Conservation (phyloP, 2,113 vertebrate genomes). For the Pardalotus punctatus region DNA sequence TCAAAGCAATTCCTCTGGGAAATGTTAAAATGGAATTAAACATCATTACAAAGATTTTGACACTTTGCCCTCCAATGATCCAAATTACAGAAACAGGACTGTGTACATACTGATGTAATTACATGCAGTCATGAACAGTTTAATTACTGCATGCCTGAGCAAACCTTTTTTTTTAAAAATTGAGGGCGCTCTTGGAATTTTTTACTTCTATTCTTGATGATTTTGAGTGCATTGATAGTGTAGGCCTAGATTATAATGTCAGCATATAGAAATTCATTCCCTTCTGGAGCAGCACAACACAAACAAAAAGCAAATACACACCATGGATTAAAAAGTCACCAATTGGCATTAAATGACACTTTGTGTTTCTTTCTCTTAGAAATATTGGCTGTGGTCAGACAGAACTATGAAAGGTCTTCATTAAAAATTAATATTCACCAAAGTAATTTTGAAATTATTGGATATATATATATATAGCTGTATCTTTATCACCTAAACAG, state of each 20-base stretch:
- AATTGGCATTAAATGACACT: not conserved
- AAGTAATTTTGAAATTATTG: not conserved
- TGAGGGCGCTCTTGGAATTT: constrained; percentile 19
- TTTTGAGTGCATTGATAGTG: not conserved
- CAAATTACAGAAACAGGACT: constrained; percentile 72
- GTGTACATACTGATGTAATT: constrained; percentile 77
- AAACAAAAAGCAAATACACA: not conserved
- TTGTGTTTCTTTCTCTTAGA: not conserved
- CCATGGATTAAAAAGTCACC: not conserved
- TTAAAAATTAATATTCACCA: not conserved
- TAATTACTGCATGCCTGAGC: constrained; percentile 73
- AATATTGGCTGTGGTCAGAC: not conserved
- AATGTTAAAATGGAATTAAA: constrained; percentile 67
- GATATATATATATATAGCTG: no score
- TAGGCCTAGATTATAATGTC: not conserved
- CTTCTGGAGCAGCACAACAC: not conserved
- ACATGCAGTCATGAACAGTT: constrained; percentile 76
- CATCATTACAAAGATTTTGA: constrained; percentile 70
- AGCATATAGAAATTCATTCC: not conserved
- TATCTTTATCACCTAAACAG: not conserved
- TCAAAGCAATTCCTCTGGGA: constrained; percentile 49
- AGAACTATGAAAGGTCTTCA: not conserved
- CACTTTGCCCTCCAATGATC: constrained; percentile 71
- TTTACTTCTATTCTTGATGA: constrained; percentile 27
- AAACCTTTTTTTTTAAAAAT: not conserved